Conservation (phyloP, 2,797 vertebrate genomes). For the Chiroxiphia lanceolata region DNA sequence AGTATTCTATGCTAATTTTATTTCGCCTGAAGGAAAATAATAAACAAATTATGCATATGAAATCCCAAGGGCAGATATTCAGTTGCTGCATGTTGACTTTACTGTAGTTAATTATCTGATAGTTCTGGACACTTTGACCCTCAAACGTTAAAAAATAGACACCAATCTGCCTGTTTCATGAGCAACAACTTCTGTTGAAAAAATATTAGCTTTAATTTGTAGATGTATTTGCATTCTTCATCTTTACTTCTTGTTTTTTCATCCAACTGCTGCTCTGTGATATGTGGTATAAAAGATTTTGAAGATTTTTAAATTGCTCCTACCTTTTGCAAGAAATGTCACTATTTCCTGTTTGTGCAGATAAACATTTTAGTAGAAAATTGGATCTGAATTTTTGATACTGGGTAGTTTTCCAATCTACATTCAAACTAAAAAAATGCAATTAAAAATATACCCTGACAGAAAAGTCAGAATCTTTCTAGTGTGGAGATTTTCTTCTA, state of each 20-base stretch:
- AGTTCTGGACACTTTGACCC: neutral
- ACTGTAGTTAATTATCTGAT: neutral
- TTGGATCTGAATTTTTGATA: neutral
- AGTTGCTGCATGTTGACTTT: neutral
- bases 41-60: neutral
- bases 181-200: neutral
- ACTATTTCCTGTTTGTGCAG: neutral
- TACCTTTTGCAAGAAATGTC: neutral
- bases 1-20: neutral
- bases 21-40: slow-evolving; percentile 13
- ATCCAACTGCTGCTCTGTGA: neutral
- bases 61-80: neutral
- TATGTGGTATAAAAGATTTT: neutral
- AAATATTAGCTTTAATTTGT: neutral
- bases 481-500: neutral
- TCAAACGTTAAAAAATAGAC: neutral
- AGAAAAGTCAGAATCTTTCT: neutral
- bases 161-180: neutral
- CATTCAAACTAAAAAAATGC: neutral
- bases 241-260: neutral
- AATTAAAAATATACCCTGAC: neutral
- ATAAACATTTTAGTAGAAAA: neutral
- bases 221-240: neutral
- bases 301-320: neutral
- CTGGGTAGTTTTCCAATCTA: neutral